These are phyloP conservation scores for Ladona fulva DNA, from an alignment of 1,140 invertebrate species.

Conservation along the genomic window DNA sequence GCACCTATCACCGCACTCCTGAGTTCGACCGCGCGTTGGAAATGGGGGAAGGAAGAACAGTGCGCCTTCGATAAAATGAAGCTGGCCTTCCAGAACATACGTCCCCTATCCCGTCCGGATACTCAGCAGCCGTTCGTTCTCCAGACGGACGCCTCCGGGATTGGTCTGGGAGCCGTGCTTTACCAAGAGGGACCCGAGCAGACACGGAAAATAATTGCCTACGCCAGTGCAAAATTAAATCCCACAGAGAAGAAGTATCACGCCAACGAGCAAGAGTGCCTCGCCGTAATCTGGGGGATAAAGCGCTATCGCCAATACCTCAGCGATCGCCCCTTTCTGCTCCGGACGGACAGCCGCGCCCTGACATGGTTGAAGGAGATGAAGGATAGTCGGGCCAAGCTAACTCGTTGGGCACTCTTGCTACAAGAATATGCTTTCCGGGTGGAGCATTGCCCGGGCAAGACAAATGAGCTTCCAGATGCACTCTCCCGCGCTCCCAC, in stretches of 20 bases:
- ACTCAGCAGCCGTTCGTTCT: constrained; percentile 22
- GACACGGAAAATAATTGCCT: not conserved
- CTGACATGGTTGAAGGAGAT: constrained; percentile 25
- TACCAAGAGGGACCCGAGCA: constrained; percentile 21
- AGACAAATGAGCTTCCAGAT: constrained; percentile 28
- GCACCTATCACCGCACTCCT: not conserved
- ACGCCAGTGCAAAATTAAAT: too few species aligned
- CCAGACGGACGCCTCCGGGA: constrained; percentile 25
- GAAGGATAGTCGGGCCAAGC: constrained; percentile 26
- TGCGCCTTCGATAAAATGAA: not conserved
- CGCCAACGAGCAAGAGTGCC: too few species aligned
- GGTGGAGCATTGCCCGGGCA: constrained; percentile 26
- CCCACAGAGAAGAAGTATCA: too few species aligned
- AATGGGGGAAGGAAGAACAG: not conserved
- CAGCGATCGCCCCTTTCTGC: constrained; percentile 28
- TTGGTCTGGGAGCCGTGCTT: constrained; percentile 22
- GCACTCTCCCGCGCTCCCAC: not conserved
- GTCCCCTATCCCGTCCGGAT: not conserved
- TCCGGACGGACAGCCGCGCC: constrained; percentile 27
- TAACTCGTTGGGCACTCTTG: constrained; percentile 28
- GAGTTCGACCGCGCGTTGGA: not conserved
- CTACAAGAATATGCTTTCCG: constrained; percentile 27
- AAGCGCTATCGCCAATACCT: constrained; percentile 28
- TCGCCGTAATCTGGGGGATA: constrained; percentile 32
- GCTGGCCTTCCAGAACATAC: not conserved